Evolutionary conservation across 2,113 vertebrate species (phyloP).

Genomic region (Trochalopteron elliotii): DNA sequence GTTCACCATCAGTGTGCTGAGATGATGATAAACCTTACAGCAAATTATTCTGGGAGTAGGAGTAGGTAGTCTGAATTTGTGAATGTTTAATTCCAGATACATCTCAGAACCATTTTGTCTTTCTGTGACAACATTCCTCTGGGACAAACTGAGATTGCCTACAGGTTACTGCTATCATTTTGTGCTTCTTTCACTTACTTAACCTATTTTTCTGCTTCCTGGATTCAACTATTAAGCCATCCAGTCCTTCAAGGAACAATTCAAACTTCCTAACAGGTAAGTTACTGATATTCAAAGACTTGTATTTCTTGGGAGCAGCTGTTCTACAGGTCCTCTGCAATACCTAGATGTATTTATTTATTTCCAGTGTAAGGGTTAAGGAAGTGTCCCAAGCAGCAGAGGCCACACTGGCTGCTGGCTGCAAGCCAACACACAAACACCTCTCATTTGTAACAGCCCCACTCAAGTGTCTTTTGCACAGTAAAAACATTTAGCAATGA

Average conservation of each 20-base stretch:
- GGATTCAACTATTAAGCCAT: not conserved
- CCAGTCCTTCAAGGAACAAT: not conserved
- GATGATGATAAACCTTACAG: not conserved
- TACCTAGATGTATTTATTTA: not conserved
- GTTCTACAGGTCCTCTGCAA: not conserved
- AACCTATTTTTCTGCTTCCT: not conserved
- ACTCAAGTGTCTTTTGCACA: not conserved
- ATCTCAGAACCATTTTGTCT: not conserved
- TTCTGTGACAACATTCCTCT: not conserved
- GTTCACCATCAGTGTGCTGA: not conserved
- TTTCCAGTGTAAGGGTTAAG: not conserved
- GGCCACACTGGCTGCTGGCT: not conserved
- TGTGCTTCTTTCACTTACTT: not conserved
- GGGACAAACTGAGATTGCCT: not conserved
- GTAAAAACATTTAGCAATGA: not conserved
- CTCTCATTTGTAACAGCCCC: not conserved
- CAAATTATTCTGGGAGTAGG: not conserved
- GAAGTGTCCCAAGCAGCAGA: not conserved
- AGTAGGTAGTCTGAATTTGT: not conserved
- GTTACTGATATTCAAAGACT: not conserved
- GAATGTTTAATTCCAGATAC: not conserved
- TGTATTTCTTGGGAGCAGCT: not conserved
- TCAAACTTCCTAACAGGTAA: not conserved
- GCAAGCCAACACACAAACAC: not conserved
- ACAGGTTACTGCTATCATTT: not conserved